A percentile compares a stretch with the other conserved stretches of the same genome.
phyloP scores from a whole-genome alignment of 64 coral and sea anemone genomes.

The Actinia equina region DNA sequence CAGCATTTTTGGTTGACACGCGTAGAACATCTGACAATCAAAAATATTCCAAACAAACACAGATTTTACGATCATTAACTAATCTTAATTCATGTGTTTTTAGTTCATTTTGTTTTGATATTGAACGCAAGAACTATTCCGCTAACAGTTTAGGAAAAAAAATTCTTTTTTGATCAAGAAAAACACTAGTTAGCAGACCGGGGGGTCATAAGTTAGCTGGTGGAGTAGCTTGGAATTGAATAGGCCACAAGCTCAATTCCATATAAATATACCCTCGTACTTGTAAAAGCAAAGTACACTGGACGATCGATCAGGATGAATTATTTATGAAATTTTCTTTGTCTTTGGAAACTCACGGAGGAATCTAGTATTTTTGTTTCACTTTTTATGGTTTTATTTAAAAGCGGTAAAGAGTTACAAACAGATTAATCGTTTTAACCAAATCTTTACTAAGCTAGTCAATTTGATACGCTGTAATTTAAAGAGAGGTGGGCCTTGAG shows the following conservation, averaged over 20 bases:
- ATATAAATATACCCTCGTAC: not conserved
- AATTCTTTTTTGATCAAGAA: not conserved
- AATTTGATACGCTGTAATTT: not conserved
- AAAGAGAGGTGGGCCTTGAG: not conserved
- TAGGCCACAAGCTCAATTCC: not conserved
- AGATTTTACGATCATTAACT: not conserved
- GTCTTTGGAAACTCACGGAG: constrained; percentile 13
- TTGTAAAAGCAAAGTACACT: not conserved
- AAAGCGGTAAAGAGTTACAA: not conserved
- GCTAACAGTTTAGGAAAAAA: not conserved
- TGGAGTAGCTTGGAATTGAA: not conserved
- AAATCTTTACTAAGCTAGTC: not conserved
- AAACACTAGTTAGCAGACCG: not conserved
- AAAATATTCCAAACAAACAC: not conserved
- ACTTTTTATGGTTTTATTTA: not conserved
- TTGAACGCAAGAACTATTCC: not conserved
- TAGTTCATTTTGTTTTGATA: not conserved
- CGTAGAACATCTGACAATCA: not conserved
- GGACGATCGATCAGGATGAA: not conserved
- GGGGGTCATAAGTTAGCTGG: constrained; percentile 2
- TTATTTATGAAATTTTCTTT: constrained; percentile 10
- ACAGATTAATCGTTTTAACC: not conserved
- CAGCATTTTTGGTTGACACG: not conserved
- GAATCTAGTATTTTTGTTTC: not conserved
- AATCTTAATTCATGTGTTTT: not conserved